phyloP scores from a whole-genome alignment of 1,140 invertebrate genomes.

The Prorops nasuta region DNA sequence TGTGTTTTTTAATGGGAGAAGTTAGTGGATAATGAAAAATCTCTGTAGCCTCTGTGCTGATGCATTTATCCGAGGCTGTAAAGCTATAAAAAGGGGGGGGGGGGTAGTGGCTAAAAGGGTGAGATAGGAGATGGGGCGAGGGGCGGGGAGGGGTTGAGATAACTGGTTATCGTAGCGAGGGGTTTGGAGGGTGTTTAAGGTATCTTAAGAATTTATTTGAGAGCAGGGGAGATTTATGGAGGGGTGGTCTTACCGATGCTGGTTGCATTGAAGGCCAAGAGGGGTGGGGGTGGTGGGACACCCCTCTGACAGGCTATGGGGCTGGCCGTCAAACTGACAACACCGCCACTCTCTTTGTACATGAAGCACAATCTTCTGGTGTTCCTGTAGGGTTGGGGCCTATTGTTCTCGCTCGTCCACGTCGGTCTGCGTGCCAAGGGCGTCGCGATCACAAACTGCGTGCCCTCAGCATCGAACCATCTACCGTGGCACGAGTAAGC shows the following conservation, averaged over 20 bases:
- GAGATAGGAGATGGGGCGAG: neutral
- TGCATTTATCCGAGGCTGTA: too few species aligned
- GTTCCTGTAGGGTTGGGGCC: constrained; percentile 53
- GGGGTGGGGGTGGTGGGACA: constrained; percentile 47
- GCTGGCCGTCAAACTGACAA: constrained; percentile 57
- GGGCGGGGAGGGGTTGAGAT: constrained; percentile 9
- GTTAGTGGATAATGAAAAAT: too few species aligned
- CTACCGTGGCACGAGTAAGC: constrained; percentile 84
- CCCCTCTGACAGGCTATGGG: constrained; percentile 57
- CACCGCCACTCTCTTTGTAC: constrained; percentile 55
- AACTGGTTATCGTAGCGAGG: constrained; percentile 6
- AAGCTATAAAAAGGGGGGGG: neutral
- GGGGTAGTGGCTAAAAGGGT: neutral
- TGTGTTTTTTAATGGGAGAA: too few species aligned
- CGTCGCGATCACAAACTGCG: constrained; percentile 75
- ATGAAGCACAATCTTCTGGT: constrained; percentile 60
- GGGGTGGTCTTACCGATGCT: constrained; percentile 53
- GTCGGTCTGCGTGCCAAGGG: constrained; percentile 59
- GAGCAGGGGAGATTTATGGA: neutral
- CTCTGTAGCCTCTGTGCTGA: too few species aligned
- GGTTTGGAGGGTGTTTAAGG: neutral
- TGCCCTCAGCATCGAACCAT: constrained; percentile 69
- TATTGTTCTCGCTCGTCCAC: constrained; percentile 48
- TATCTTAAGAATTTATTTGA: too few species aligned
- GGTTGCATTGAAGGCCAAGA: constrained; percentile 60